Percentiles rank a stretch among this genome's conserved stretches.
phyloP scores from a whole-genome alignment of 2,797 vertebrate species.

The Esox lucius region DNA sequence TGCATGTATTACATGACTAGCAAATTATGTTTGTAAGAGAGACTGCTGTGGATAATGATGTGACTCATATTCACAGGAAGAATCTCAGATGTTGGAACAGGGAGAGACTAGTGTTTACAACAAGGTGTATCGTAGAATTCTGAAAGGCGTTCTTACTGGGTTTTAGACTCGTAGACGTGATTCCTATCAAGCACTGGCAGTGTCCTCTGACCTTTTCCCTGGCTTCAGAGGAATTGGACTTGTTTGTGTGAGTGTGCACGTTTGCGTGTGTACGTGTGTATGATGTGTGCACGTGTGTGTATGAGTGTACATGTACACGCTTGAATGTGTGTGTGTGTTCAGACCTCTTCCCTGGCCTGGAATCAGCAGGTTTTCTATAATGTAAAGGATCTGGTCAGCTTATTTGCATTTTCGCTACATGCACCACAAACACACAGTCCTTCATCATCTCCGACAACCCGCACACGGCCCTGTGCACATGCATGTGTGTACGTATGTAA shows the following conservation, averaged over 20 bases:
- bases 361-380: not conserved
- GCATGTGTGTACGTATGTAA: not conserved
- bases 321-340: not conserved
- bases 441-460: not conserved
- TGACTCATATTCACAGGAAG: not conserved
- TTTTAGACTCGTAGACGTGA: too few species aligned
- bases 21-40: too few species aligned
- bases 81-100: not conserved
- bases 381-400: not conserved
- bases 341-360: not conserved
- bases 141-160: too few species aligned
- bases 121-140: too few species aligned
- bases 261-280: too few species aligned
- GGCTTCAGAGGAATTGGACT: not conserved
- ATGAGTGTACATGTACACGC: too few species aligned
- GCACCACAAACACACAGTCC: not conserved
- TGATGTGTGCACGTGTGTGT: too few species aligned
- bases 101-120: too few species aligned
- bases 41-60: too few species aligned
- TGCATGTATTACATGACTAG: too few species aligned
- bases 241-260: not conserved
- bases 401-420: not conserved
- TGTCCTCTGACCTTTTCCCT: too few species aligned
- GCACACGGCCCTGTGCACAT: not conserved
- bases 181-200: not conserved